These are phyloP conservation scores for Alentia gelatinosa DNA, from an alignment of 2,888 invertebrate species.

Conservation along the genomic window DNA sequence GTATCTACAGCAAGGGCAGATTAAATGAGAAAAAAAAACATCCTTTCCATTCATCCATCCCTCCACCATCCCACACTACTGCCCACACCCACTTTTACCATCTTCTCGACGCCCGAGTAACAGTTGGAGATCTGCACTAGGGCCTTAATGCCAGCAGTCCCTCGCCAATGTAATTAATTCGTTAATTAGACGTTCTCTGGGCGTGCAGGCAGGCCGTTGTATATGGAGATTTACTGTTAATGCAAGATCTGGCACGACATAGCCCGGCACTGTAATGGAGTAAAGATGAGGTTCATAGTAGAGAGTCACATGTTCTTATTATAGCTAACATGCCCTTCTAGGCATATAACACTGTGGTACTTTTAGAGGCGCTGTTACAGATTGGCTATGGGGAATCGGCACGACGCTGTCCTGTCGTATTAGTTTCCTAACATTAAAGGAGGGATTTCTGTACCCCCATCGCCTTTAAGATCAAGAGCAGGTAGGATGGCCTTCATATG, in stretches of 20 bases:
- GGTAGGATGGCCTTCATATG: background rate
- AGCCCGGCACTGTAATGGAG: background rate
- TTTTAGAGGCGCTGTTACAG: too few species aligned
- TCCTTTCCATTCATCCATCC: background rate
- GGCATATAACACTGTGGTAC: background rate
- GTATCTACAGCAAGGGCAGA: too few species aligned
- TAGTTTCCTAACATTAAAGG: background rate
- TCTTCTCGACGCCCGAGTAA: background rate
- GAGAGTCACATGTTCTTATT: background rate
- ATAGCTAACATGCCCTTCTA: background rate
- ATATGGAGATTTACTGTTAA: constrained; percentile 4
- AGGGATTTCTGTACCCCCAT: background rate
- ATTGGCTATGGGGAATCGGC: too few species aligned
- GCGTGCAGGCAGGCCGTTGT: background rate
- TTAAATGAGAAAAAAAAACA: background rate
- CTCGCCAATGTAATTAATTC: constrained; percentile 11
- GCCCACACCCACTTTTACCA: too few species aligned
- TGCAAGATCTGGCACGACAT: background rate
- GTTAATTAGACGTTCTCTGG: background rate
- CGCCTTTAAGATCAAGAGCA: background rate
- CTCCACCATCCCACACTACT: background rate
- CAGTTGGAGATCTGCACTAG: background rate
- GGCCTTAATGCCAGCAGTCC: background rate
- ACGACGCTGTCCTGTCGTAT: background rate
- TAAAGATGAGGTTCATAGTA: background rate